A percentile compares a stretch with the other conserved stretches of the same genome.
phyloP scores from a whole-genome alignment of 2,113 vertebrate genomes.

The Tiliqua scincoides region DNA sequence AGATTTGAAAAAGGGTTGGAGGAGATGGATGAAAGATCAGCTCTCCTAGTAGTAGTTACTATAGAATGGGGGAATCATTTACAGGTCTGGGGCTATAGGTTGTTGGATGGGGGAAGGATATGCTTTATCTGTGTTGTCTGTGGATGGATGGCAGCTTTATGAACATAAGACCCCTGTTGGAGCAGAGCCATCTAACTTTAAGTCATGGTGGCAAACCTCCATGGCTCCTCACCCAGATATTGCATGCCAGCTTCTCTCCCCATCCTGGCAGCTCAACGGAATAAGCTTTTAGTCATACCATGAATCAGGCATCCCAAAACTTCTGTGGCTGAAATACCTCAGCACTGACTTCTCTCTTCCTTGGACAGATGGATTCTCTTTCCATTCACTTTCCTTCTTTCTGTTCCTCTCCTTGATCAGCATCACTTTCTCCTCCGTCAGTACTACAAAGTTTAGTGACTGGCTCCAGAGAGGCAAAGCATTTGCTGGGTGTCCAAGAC shows the following conservation, averaged over 20 bases:
- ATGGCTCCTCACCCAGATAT: not conserved
- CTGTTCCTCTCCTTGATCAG: not conserved
- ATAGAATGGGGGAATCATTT: not conserved
- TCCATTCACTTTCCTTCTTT: not conserved
- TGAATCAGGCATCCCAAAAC: constrained; percentile 74
- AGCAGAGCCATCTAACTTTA: not conserved
- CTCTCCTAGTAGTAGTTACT: too few relatives aligned
- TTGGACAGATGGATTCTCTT: constrained; percentile 30
- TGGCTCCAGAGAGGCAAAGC: not conserved
- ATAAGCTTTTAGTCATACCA: constrained; percentile 66
- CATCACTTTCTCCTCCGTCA: not conserved
- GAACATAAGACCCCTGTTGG: too few relatives aligned
- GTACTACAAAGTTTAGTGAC: accelerated
- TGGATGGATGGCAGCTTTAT: not conserved
- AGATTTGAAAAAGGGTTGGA: not conserved
- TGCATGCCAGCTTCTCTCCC: not conserved
- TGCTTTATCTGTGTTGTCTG: too few relatives aligned
- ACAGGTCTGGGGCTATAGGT: not conserved
- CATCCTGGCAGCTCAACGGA: constrained; percentile 1
- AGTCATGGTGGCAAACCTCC: accelerated
- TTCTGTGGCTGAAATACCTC: constrained; percentile 69
- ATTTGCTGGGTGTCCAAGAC: not conserved
- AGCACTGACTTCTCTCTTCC: constrained; percentile 73
- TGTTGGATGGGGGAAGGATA: not conserved
- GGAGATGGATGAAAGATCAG: not conserved